These are phyloP conservation scores for Schlechtendalia chinensis DNA, from an alignment of 1,140 invertebrate species.

Conservation along the genomic window DNA sequence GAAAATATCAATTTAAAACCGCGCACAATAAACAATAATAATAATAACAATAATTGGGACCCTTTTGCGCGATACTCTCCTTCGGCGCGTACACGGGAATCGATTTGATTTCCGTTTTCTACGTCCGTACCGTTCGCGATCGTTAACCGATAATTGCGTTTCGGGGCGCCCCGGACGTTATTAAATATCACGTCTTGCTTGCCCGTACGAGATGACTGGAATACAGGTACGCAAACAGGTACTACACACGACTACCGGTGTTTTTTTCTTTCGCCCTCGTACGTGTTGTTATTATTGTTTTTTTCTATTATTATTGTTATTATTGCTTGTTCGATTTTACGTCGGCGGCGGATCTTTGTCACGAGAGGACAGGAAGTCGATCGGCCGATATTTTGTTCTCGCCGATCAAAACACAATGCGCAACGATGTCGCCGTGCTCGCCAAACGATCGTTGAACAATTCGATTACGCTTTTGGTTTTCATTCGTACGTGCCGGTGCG, in stretches of 20 bases:
- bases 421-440: background rate
- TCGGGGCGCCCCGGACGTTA: background rate
- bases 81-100: background rate
- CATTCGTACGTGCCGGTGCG: background rate
- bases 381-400: background rate
- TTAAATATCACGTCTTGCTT: background rate
- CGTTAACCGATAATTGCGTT: constrained; percentile 25
- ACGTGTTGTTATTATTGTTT: constrained; percentile 2
- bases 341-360: background rate
- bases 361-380: constrained; percentile 26
- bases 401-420: background rate
- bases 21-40: too few species aligned
- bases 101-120: constrained; percentile 12
- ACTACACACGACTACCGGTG: background rate
- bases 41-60: background rate
- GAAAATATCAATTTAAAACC: constrained; percentile 42
- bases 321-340: too few species aligned
- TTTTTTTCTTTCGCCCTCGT: background rate
- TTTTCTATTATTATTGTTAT: background rate
- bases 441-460: background rate
- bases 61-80: background rate
- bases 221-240: background rate
- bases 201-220: background rate
- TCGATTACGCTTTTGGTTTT: background rate
- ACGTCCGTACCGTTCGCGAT: background rate